phyloP scores from a whole-genome alignment of 2,797 vertebrate genomes.

The Dipus sagitta region DNA sequence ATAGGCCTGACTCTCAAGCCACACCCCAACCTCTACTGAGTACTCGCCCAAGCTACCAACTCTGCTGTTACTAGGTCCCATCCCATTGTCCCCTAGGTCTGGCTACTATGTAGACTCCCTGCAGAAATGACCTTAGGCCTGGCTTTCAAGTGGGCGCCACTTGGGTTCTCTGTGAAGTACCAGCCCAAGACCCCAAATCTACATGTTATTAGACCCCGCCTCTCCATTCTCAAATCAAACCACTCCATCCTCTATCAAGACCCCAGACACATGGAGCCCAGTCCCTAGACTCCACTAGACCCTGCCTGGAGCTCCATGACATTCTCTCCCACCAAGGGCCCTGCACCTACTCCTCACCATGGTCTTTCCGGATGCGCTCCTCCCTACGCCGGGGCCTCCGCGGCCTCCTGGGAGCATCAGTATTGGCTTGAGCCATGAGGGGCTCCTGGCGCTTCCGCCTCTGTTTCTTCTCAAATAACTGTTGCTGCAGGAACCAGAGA shows the following conservation, averaged over 20 bases:
- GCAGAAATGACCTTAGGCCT: not conserved
- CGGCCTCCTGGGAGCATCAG: slow-evolving; percentile 86
- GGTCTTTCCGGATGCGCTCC: slow-evolving; percentile 43
- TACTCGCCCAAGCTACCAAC: no score
- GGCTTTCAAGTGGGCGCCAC: not conserved
- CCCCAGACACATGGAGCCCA: not conserved
- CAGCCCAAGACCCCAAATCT: no score
- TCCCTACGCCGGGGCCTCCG: slow-evolving; percentile 51
- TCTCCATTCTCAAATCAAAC: not conserved
- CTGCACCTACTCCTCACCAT: slow-evolving; percentile 36
- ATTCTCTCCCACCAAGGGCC: not conserved
- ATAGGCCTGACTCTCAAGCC: no score
- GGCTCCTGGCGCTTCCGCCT: slow-evolving; percentile 91
- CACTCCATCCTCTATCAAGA: no score
- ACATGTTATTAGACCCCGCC: not conserved
- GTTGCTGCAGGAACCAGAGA: slow-evolving; percentile 84
- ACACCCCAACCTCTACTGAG: no score
- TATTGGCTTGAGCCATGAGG: slow-evolving; percentile 93
- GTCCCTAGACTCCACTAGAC: not conserved
- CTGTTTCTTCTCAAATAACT: slow-evolving; percentile 93
- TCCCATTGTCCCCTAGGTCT: no score
- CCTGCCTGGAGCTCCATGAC: not conserved
- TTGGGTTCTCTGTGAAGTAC: not conserved
- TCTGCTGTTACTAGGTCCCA: no score
- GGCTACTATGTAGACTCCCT: no score